Conservation (phyloP, 2,888 invertebrate species). For the Eumacrocentrus americanus region DNA sequence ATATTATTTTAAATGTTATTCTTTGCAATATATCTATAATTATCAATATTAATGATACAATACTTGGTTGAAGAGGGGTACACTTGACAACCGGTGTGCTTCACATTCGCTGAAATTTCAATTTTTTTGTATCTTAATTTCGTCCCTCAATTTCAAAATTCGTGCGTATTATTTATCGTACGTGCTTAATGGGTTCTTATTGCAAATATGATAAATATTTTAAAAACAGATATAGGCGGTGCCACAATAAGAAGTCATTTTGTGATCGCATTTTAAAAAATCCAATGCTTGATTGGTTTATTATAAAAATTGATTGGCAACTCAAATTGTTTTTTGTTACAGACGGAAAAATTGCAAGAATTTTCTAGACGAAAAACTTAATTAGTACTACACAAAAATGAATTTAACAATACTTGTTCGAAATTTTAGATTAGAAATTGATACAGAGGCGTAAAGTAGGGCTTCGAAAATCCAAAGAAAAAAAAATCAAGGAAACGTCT, state of each 20-base stretch:
- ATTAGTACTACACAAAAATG: too few relatives aligned
- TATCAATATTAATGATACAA: constrained; percentile 56
- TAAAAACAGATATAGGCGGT: not conserved
- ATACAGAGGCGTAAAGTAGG: too few relatives aligned
- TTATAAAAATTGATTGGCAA: not conserved
- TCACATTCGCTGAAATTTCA: constrained; percentile 16
- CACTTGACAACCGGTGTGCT: too few relatives aligned
- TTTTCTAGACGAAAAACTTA: too few relatives aligned
- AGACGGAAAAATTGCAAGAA: not conserved
- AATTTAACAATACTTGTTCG: too few relatives aligned
- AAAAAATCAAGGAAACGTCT: constrained; percentile 8
- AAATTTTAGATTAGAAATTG: too few relatives aligned
- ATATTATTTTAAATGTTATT: constrained; percentile 48
- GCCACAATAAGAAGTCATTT: not conserved
- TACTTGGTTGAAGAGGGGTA: constrained; percentile 58
- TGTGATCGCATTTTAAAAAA: too few relatives aligned
- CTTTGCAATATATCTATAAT: constrained; percentile 51
- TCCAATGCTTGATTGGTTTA: not conserved
- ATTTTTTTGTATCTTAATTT: constrained; percentile 19
- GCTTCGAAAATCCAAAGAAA: constrained; percentile 11
- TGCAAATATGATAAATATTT: constrained; percentile 7
- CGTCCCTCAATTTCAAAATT: constrained; percentile 22
- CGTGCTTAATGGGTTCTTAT: constrained; percentile 7
- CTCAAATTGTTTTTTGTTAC: not conserved
- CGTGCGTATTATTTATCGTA: too few relatives aligned